Evolutionary conservation across 1,140 invertebrate species (phyloP).

Genomic region (Nasonia longicornis): DNA sequence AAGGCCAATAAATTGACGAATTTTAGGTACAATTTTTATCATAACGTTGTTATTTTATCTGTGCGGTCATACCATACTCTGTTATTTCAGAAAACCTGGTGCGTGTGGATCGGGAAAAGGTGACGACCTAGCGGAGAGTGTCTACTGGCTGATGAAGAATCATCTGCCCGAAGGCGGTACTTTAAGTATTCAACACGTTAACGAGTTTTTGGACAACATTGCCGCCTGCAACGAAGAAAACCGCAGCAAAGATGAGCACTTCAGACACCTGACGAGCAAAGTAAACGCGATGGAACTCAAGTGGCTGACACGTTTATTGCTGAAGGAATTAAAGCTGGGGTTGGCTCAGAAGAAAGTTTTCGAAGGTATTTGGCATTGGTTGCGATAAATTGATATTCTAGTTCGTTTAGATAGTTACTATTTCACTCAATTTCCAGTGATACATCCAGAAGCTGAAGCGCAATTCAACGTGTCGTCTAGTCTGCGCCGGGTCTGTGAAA

Average conservation of each 20-base stretch:
- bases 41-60: background rate
- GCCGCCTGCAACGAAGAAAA: conserved; percentile 71
- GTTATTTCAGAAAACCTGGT: conserved; percentile 12
- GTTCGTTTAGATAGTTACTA: background rate
- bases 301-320: conserved; percentile 89
- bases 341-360: conserved; percentile 80
- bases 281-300: conserved; percentile 79
- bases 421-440: background rate
- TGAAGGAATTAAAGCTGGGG: conserved; percentile 85
- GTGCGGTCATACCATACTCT: conserved; percentile 6
- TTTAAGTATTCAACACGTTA: conserved; percentile 77
- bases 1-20: conserved; percentile 77
- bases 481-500: conserved; percentile 79
- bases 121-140: conserved; percentile 80
- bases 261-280: conserved; percentile 41
- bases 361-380: conserved; percentile 59
- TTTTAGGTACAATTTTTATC: conserved; percentile 61
- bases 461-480: conserved; percentile 80
- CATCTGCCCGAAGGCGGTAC: conserved; percentile 69
- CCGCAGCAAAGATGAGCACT: conserved; percentile 61
- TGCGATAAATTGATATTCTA: background rate
- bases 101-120: background rate
- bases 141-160: conserved; percentile 77
- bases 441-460: conserved; percentile 85
- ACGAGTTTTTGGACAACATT: conserved; percentile 78